These are phyloP conservation scores for Daphoenositta chrysoptera DNA, from an alignment of 2,113 vertebrate genomes.

Conservation along the genomic window DNA sequence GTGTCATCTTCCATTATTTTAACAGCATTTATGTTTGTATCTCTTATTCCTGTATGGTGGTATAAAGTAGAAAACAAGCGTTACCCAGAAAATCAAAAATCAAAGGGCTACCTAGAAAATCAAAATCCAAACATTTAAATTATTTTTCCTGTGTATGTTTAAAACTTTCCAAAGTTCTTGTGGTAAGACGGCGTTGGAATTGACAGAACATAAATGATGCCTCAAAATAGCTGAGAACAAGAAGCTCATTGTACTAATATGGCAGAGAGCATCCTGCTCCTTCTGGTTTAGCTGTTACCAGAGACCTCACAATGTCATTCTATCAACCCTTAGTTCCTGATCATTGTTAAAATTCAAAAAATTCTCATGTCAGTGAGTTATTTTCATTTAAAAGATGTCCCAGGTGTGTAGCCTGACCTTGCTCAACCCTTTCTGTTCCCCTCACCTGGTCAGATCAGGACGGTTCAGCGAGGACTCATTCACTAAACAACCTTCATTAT, in stretches of 20 bases:
- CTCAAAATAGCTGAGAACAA: background rate
- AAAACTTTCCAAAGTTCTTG: background rate
- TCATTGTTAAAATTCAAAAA: background rate
- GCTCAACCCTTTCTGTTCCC: background rate
- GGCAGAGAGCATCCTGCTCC: background rate
- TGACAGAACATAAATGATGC: background rate
- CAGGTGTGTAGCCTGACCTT: background rate
- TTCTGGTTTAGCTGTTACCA: background rate
- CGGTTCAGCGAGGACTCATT: rapidly evolving
- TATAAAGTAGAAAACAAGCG: background rate
- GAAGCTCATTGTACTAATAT: background rate
- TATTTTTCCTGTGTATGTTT: background rate
- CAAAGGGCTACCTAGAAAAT: background rate
- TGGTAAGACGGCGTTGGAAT: background rate
- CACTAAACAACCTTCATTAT: background rate
- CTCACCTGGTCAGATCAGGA: background rate
- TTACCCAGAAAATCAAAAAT: background rate
- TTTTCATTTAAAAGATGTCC: background rate
- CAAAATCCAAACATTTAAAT: background rate
- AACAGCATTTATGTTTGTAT: background rate
- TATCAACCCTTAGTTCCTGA: background rate
- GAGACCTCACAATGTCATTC: background rate
- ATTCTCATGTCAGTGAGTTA: background rate
- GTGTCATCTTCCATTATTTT: background rate
- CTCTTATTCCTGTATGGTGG: background rate